Evolutionary conservation across 2,888 invertebrate genomes (phyloP), one percentile per base, ranked within the genome.

Genomic region (Acanthoscelides obtectus): DNA sequence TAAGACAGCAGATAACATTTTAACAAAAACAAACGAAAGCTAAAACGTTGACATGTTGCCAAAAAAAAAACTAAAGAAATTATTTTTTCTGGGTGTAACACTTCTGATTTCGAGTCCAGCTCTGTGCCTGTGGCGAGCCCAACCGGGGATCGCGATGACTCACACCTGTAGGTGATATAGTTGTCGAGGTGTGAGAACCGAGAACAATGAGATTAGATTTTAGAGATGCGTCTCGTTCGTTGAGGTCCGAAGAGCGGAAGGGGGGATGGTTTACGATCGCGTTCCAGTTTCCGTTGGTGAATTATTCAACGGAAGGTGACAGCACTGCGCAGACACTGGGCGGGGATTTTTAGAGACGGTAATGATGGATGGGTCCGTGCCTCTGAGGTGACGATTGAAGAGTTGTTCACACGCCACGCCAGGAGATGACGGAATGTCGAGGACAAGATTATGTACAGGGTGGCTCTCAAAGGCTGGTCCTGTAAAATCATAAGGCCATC

Each of bases 81-180:
- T n/a, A n/a, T n/a, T n/a, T n/a, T n/a, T n/a, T n/a, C n/a, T n/a
- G n/a, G n/a, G n/a, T n/a, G n/a, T n/a, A n/a, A n/a, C n/a, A n/a
- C n/a, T n/a, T n/a, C n/a, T n/a, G n/a, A n/a, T n/a, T n/a, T n/a
- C 17, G 5, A 45, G 17, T 45, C 45, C 45, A 45, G 45, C 12
- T 17, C 45, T 45, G 45, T 45, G 45, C 12, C 1, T 12, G 5
- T 12, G 45, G 45, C 45, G 45, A 45, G 45, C 45, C 45, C 45
- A 45, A 45, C 12, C 17, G 5, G 45, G 17, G 45, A 45, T 45
- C 8, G 45, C 45, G 66, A 20, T 66, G 66, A 66, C 66, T 66
- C 66, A 66, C 66, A 66, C 66, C 66, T 66, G 66, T 66, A 66
- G 66, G 66, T 66, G 66, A 66, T 66, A 66, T 66, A 66, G 66